phyloP scores from a whole-genome alignment of 2,888 invertebrate species.

The Caenorhabditis macrosperma region DNA sequence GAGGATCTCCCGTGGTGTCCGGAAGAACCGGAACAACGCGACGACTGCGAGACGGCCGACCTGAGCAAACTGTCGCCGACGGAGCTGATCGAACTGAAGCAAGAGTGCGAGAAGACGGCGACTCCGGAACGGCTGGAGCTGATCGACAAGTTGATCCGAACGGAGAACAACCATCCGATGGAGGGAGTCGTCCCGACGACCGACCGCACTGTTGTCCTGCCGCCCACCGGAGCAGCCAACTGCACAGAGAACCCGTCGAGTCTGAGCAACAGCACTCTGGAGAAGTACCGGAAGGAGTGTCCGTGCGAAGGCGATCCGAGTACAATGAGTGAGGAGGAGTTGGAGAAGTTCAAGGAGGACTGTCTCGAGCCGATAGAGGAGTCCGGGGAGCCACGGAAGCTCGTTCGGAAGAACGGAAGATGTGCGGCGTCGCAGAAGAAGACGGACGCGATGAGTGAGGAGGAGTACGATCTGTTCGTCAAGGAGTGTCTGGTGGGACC shows the following conservation, averaged over 20 bases:
- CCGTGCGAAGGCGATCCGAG: conserved; percentile 43
- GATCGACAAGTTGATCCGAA: conserved; percentile 25
- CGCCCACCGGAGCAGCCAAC: conserved; percentile 24
- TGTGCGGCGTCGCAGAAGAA: conserved; percentile 14
- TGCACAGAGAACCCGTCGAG: conserved; percentile 22
- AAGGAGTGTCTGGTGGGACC: conserved; percentile 36
- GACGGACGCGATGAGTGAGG: conserved; percentile 18
- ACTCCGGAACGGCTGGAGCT: conserved; percentile 4
- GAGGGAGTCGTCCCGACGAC: neutral
- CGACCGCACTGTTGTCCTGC: neutral
- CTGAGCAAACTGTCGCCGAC: neutral
- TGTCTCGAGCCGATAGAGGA: conserved; percentile 28
- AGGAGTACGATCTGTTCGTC: conserved; percentile 22
- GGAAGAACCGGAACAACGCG: conserved; percentile 12
- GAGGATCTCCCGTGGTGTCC: conserved; percentile 51
- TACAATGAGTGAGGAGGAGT: conserved; percentile 19
- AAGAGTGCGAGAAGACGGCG: conserved; percentile 23
- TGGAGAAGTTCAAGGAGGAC: conserved; percentile 21
- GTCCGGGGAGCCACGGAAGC: conserved; percentile 11
- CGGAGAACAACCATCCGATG: neutral
- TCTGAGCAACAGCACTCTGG: neutral
- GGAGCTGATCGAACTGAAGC: conserved; percentile 23
- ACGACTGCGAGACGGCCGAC: conserved; percentile 29
- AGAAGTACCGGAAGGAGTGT: conserved; percentile 34
- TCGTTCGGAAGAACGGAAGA: conserved; percentile 24